Evolutionary conservation across 1,140 invertebrate species (phyloP).

Genomic region (Penaeus indicus): DNA sequence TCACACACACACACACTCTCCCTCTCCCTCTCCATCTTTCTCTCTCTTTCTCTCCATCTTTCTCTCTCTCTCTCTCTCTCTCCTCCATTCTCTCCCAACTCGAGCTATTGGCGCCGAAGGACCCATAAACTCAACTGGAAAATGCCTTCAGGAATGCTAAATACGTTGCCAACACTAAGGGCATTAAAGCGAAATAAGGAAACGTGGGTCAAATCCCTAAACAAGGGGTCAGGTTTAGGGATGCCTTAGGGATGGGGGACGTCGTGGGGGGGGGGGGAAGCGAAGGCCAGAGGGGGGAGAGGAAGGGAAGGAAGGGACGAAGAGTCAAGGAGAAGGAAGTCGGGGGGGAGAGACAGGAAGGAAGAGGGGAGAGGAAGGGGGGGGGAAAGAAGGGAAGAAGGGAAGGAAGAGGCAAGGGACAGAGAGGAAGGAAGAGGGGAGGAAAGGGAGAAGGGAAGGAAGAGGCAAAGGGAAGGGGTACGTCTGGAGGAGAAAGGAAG

Average conservation of each 20-base stretch:
- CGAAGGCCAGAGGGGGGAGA: background rate
- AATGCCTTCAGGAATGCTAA: constrained; percentile 52
- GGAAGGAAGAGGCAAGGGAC: too few species aligned
- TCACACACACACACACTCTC: too few species aligned
- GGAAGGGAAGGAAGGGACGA: too few species aligned
- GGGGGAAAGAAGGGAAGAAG: too few species aligned
- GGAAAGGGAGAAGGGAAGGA: too few species aligned
- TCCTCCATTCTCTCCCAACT: background rate
- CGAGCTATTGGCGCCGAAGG: constrained; percentile 50
- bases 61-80: constrained; percentile 2
- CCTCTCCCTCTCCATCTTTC: background rate
- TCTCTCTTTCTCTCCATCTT: background rate
- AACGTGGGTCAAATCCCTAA: constrained; percentile 37
- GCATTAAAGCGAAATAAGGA: constrained; percentile 58
- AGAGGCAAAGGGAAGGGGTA: too few species aligned
- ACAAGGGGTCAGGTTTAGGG: background rate
- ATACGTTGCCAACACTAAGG: constrained; percentile 47
- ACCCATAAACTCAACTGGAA: constrained; percentile 49
- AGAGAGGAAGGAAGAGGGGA: too few species aligned
- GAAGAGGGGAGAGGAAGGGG: too few species aligned
- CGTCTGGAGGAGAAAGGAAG: too few species aligned
- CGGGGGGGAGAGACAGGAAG: too few species aligned
- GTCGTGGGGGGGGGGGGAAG: background rate
- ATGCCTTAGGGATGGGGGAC: background rate
- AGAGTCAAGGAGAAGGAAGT: too few species aligned